A percentile compares a stretch with the other conserved stretches of the same genome.
These are phyloP conservation scores for Oncopeltus fasciatus DNA, from an alignment of 1,140 invertebrate species.

Conservation along the genomic window DNA sequence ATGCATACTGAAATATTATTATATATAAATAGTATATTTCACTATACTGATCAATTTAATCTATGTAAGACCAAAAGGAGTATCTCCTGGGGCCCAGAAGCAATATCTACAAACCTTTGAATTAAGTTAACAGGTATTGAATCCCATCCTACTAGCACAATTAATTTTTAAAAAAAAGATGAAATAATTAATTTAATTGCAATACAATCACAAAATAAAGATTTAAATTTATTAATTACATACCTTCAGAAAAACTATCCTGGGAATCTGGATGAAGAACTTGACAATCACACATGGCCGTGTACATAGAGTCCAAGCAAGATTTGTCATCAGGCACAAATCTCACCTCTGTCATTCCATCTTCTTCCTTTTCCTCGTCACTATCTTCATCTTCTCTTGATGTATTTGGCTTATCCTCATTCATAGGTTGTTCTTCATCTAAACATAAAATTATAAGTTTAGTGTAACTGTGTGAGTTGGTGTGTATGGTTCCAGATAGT, in stretches of 20 bases:
- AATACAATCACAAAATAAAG: not conserved
- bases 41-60: not conserved
- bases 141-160: not conserved
- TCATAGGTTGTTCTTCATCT: too few relatives aligned
- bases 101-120: not conserved
- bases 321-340: slow-evolving; percentile 49
- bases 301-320: slow-evolving; percentile 45
- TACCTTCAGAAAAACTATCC: slow-evolving; percentile 23
- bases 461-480: too few relatives aligned
- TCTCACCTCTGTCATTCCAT: slow-evolving; percentile 42
- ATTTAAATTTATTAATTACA: not conserved
- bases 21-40: too few relatives aligned
- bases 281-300: slow-evolving; percentile 54
- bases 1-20: too few relatives aligned
- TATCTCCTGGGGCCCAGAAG: not conserved
- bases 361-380: slow-evolving; percentile 18
- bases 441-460: too few relatives aligned
- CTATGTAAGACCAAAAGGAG: not conserved
- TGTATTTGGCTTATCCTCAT: too few relatives aligned
- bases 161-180: not conserved
- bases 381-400: too few relatives aligned
- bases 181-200: not conserved
- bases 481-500: too few relatives aligned
- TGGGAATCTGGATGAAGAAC: slow-evolving; percentile 45
- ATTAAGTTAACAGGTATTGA: not conserved